These are phyloP conservation scores for Sericinus montela DNA, from an alignment of 2,888 invertebrate genomes.

Conservation along the genomic window DNA sequence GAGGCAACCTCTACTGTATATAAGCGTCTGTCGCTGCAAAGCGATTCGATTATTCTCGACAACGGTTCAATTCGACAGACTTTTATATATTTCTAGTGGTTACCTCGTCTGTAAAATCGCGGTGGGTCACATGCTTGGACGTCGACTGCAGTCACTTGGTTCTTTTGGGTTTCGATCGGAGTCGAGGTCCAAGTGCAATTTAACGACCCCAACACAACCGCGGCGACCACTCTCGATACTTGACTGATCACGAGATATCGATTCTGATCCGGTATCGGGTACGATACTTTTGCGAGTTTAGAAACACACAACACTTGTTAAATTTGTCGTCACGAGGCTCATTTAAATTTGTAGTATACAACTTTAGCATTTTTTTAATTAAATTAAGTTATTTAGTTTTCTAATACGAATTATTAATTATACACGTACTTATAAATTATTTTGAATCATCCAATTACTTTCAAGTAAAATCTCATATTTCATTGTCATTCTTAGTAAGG, in stretches of 20 bases:
- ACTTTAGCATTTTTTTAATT: background rate
- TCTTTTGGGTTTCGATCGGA: background rate
- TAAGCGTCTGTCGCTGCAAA: background rate
- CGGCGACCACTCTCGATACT: constrained; percentile 29
- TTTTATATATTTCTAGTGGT: background rate
- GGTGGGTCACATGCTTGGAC: constrained; percentile 6
- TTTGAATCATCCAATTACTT: too few species aligned
- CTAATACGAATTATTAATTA: background rate
- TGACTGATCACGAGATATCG: constrained; percentile 29
- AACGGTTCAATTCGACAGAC: too few species aligned
- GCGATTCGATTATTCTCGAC: too few species aligned
- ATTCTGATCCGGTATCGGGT: background rate
- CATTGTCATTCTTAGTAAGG: too few species aligned
- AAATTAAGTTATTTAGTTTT: background rate
- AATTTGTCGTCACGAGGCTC: background rate
- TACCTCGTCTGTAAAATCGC: background rate
- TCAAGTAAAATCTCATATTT: too few species aligned
- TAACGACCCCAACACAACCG: constrained; percentile 18
- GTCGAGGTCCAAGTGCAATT: constrained; percentile 17
- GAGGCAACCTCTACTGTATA: background rate
- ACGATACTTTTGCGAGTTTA: background rate
- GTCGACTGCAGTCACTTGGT: constrained; percentile 6
- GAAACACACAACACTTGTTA: background rate
- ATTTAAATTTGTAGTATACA: background rate
- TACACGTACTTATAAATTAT: too few species aligned